Conservation (phyloP, 2,113 vertebrate genomes). For the Mugil cephalus region DNA sequence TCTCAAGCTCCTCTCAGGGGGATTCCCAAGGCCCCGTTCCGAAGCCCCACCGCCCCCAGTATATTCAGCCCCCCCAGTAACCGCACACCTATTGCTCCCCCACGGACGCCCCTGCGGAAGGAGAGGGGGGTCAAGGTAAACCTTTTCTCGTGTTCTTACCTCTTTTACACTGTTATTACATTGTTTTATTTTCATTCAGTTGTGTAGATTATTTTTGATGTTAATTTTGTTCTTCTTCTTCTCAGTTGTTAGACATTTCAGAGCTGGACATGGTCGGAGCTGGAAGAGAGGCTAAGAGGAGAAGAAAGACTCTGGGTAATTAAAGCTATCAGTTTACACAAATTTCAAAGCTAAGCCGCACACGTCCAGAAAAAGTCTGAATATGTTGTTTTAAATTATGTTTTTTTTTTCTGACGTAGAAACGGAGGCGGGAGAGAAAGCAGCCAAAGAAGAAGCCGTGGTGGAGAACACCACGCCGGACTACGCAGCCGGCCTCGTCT, state of each 20-base stretch:
- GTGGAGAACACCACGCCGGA: constrained; percentile 97
- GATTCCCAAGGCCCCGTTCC: constrained; percentile 96
- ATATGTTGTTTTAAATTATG: background rate
- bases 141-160: accelerated
- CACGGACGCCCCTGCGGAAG: constrained; percentile 92
- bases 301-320: constrained; percentile 95
- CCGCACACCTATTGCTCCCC: constrained; percentile 92
- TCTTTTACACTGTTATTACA: no score
- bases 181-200: background rate
- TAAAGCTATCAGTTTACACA: background rate
- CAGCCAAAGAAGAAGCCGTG: constrained; percentile 93
- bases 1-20: constrained; percentile 94
- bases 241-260: constrained; percentile 92
- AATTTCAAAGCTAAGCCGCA: no score
- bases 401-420: constrained; percentile 78
- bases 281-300: constrained; percentile 95
- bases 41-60: constrained; percentile 93
- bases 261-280: constrained; percentile 94
- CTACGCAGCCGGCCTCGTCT: constrained; percentile 96
- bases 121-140: constrained; percentile 97
- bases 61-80: constrained; percentile 96
- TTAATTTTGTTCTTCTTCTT: background rate
- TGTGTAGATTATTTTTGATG: background rate
- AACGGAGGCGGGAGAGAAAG: constrained; percentile 92
- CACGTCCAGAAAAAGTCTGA: background rate